These are phyloP conservation scores for Brevipalpus yothersi DNA, from an alignment of 1,140 invertebrate genomes.

Conservation along the genomic window DNA sequence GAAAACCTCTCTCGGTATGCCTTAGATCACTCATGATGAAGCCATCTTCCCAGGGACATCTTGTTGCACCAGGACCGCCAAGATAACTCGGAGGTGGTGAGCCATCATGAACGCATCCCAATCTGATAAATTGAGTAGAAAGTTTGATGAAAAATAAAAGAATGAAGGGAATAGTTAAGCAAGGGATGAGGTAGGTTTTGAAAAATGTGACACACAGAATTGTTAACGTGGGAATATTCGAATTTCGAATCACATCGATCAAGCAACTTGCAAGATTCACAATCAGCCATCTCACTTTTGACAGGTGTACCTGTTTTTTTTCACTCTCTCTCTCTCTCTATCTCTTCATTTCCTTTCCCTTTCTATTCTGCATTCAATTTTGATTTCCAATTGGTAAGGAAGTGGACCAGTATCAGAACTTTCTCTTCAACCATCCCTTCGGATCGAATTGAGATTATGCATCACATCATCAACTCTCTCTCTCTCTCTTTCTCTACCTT, in stretches of 20 bases:
- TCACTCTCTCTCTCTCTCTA: too few species aligned
- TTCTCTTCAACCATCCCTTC: too few species aligned
- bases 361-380: too few species aligned
- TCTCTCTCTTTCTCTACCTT: too few species aligned
- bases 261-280: background rate
- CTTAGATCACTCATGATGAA: conserved; percentile 85
- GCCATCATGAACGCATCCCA: conserved; percentile 80
- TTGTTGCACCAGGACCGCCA: conserved; percentile 77
- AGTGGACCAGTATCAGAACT: too few species aligned
- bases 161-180: background rate
- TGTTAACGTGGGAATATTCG: background rate
- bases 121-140: conserved; percentile 25
- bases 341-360: too few species aligned
- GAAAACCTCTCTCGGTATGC: conserved; percentile 77
- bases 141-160: too few species aligned
- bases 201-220: background rate
- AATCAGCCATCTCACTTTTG: too few species aligned
- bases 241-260: background rate
- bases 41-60: conserved; percentile 82
- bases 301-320: too few species aligned
- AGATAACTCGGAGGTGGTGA: conserved; percentile 77
- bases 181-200: background rate
- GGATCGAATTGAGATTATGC: too few species aligned
- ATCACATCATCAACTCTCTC: too few species aligned
- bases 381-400: too few species aligned